Evolutionary conservation across 1,140 invertebrate genomes (phyloP).

Genomic region (Oscheius sp.): DNA sequence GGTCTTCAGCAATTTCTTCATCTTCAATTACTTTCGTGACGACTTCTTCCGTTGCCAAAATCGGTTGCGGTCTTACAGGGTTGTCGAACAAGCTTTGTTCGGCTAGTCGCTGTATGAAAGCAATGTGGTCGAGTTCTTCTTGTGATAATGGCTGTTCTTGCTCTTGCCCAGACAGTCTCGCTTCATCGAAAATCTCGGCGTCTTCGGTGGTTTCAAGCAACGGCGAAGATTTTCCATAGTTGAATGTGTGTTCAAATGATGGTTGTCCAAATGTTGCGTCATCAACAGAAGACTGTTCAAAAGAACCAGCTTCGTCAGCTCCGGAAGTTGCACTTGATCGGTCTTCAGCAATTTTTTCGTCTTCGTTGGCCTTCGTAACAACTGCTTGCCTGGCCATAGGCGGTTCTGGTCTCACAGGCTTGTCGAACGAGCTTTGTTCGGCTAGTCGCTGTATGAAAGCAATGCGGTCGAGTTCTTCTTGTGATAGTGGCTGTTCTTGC

Average conservation of each 20-base stretch:
- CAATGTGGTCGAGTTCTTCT: constrained; percentile 9
- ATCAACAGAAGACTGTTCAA: constrained; percentile 1
- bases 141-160: neutral
- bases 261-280: too few species aligned
- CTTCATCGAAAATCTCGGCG: too few species aligned
- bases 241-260: neutral
- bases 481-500: constrained; percentile 20
- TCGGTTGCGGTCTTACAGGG: neutral
- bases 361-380: neutral
- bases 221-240: neutral
- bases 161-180: neutral
- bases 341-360: neutral
- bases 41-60: neutral
- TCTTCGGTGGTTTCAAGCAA: neutral
- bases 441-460: constrained; percentile 32
- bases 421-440: constrained; percentile 8
- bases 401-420: neutral
- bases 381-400: neutral
- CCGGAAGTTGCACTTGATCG: constrained; percentile 9
- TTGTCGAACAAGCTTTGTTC: neutral
- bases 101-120: neutral
- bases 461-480: constrained; percentile 39
- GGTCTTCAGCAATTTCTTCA: neutral
- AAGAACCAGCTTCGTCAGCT: neutral
- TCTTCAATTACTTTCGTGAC: neutral